Evolutionary conservation across 2,888 invertebrate genomes (phyloP).

Genomic region (Caenorhabditis sulstoni): DNA sequence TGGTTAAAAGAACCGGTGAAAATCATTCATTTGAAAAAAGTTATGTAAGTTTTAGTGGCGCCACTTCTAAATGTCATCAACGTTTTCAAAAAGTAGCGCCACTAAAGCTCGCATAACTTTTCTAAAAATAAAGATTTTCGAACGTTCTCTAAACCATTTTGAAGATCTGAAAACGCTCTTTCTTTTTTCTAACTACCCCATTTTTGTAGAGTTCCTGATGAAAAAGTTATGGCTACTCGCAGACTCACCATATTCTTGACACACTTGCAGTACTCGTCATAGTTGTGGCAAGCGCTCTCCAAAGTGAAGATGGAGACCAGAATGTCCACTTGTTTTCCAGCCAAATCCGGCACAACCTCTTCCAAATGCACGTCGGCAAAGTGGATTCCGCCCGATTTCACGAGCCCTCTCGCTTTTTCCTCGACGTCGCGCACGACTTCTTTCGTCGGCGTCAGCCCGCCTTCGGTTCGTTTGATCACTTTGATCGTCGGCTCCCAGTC

Average conservation of each 20-base stretch:
- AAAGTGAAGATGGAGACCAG: conserved; percentile 76
- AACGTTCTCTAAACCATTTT: no score
- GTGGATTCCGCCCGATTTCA: conserved; percentile 70
- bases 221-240: no score
- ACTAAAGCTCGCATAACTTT: no score
- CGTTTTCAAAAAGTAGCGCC: no score
- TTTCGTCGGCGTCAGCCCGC: conserved; percentile 55
- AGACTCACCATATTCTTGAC: conserved; percentile 73
- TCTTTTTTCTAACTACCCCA: no score
- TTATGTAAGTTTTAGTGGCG: no score
- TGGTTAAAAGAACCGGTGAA: no score
- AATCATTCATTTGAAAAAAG: no score
- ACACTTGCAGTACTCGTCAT: conserved; percentile 72
- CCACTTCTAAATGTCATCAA: no score
- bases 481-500: conserved; percentile 74
- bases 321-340: conserved; percentile 66
- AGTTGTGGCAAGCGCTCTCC: conserved; percentile 74
- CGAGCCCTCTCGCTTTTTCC: conserved; percentile 61
- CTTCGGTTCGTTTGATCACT: conserved; percentile 74
- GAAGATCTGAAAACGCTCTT: no score
- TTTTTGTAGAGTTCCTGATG: no score
- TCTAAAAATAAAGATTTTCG: no score
- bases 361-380: conserved; percentile 73
- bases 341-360: conserved; percentile 63
- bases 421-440: conserved; percentile 60